phyloP scores from a whole-genome alignment of 2,113 vertebrate species.

The Centropristis striata region DNA sequence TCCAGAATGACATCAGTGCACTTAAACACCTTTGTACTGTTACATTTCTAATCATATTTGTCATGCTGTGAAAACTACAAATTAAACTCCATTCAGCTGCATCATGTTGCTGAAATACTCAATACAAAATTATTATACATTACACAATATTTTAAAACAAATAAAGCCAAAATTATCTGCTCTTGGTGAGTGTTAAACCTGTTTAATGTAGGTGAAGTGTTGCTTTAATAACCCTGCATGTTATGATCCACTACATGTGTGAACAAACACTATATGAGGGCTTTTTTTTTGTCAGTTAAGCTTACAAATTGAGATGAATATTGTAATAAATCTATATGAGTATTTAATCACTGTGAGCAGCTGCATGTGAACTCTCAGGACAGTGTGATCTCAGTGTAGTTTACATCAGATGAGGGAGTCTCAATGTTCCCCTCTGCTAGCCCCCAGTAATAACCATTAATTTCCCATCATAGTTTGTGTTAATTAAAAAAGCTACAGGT shows the following conservation, averaged over 20 bases:
- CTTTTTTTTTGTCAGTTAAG: not conserved
- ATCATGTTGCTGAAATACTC: not conserved
- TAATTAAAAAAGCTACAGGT: conserved; percentile 86
- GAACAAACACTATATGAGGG: not conserved
- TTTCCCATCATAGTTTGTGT: conserved; percentile 84
- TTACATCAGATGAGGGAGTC: conserved; percentile 48
- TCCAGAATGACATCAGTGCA: too few species aligned
- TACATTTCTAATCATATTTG: not conserved
- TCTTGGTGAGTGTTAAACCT: not conserved
- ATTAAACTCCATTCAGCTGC: not conserved
- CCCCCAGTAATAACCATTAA: conserved; percentile 84
- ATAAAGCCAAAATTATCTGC: not conserved
- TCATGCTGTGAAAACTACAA: not conserved
- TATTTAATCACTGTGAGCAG: conserved; percentile 6
- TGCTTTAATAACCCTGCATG: conserved; percentile 5
- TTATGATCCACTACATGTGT: not conserved
- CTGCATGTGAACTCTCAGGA: conserved; percentile 20
- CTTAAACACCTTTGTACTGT: too few species aligned
- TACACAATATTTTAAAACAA: not conserved
- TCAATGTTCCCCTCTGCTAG: conserved; percentile 57
- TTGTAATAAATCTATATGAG: not conserved
- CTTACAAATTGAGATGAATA: not conserved
- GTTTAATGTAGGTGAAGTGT: not conserved
- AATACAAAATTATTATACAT: too few species aligned
- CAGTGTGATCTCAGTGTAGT: conserved; percentile 31